A percentile compares a stretch with the other conserved stretches of the same genome.
These are phyloP conservation scores for Sphaeramia orbicularis DNA, from an alignment of 2,797 vertebrate genomes.

Conservation along the genomic window DNA sequence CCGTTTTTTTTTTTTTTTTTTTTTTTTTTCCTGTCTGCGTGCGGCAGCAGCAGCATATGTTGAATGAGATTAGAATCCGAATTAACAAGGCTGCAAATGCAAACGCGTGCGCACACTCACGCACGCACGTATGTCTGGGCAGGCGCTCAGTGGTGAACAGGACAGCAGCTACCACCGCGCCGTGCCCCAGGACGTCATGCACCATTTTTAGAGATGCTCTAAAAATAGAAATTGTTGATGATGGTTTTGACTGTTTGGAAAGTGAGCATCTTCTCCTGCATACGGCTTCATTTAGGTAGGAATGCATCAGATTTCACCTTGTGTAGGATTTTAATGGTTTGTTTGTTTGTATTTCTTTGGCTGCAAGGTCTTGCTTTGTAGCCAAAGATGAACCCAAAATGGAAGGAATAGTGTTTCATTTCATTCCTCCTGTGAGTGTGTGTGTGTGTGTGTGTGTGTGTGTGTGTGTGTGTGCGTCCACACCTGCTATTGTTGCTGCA, in stretches of 20 bases:
- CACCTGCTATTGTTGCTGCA: constrained; percentile 45
- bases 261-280: background rate
- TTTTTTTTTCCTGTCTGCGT: constrained; percentile 25
- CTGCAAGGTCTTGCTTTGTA: constrained; percentile 1
- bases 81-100: constrained; percentile 3
- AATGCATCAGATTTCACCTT: background rate
- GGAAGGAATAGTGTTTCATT: constrained; percentile 13
- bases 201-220: constrained; percentile 78
- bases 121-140: constrained; percentile 20
- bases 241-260: constrained; percentile 44
- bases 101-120: background rate
- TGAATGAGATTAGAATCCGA: constrained; percentile 43
- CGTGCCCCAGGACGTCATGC: constrained; percentile 77
- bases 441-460: background rate
- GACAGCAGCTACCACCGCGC: no score
- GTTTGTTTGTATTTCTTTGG: no score
- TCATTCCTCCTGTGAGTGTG: no score
- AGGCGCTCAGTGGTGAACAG: no score
- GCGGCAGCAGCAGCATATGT: constrained; percentile 12
- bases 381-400: no score
- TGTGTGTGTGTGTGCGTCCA: background rate
- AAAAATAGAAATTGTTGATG: constrained; percentile 74
- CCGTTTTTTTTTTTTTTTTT: constrained; percentile 7
- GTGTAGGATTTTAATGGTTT: accelerated
- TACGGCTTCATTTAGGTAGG: constrained; percentile 49